Evolutionary conservation across 2,113 vertebrate species (phyloP), one percentile per base, ranked within the genome.

Genomic region (Fukomys damarensis): DNA sequence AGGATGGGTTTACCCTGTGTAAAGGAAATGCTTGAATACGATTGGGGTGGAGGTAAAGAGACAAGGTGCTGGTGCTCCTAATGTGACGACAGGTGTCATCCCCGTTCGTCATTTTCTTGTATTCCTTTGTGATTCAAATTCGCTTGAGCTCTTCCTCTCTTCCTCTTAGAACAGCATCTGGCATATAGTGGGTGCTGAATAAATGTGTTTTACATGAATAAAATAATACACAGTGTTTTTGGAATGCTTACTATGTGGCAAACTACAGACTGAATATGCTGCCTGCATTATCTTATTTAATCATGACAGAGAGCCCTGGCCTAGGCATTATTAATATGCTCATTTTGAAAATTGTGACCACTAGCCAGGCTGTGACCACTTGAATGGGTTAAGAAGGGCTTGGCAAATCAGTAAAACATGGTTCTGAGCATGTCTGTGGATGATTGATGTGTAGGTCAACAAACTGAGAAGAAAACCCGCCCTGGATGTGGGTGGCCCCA

Each of bases 21-120:
- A 92, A 95, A 82, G 61, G 83, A 94, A 91, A 93, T 59, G n/a
- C 7, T 61, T 93, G 7, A 52, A 12, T 54, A 32, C 10, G n/a
- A 92, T 38, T 74, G 24, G 56, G 61, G 22, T n/a, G 35, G 8
- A 20, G 20, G 32, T 63, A 28, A 59, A 84, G n/a, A 76, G 52
- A 56, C 20, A 4, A 89, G 59, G 19, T 52, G 20, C 35, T 43
- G 20, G 6, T 63, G 14, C 24, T 65, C n/a, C 41, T 72, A 2
- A 26, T 66, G 4, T 24, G 28, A 0, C 20, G 35, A 5, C 43
- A 20, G 7, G 30, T 54, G 5, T 76, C 74, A 89, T 93, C 52
- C 49, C 22, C 46, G 46, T 3, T 2, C 5, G 63, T 14, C 7
- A 5, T 87, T 74, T 90, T 70, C 43, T 63, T 52, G 26, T 65